Evolutionary conservation across 2,797 vertebrate species (phyloP).

Genomic region (Crax fasciolata): DNA sequence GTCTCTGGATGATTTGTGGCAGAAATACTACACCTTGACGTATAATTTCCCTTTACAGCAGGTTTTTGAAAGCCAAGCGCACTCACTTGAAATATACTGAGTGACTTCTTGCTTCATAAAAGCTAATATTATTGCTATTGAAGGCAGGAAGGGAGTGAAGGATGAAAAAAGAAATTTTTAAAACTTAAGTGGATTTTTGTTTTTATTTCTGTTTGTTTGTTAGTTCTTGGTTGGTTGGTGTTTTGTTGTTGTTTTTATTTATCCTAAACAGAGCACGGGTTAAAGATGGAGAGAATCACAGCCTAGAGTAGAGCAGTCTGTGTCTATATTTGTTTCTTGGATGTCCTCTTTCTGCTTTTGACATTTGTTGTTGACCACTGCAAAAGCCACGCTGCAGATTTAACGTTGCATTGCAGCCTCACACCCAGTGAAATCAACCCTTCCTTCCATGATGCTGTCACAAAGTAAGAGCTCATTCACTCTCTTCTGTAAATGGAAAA

Average conservation of each 20-base stretch:
- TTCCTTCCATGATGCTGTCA: background rate
- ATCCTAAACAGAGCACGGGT: background rate
- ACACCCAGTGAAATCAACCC: background rate
- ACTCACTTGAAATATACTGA: background rate
- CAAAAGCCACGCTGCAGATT: background rate
- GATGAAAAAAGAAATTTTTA: background rate
- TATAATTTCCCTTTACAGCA: slow-evolving; percentile 53
- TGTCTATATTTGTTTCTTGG: background rate
- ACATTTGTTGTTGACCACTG: background rate
- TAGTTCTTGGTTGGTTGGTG: background rate
- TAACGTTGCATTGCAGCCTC: fast-evolving
- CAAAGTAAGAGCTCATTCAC: background rate
- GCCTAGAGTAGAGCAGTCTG: background rate
- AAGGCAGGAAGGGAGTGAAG: background rate
- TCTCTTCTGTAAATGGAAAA: background rate
- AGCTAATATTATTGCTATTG: background rate
- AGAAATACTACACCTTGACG: slow-evolving; percentile 51
- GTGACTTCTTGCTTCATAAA: slow-evolving; percentile 11
- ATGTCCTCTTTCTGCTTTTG: background rate
- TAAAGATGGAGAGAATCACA: background rate
- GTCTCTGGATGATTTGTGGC: slow-evolving; percentile 36
- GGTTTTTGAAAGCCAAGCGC: slow-evolving; percentile 25
- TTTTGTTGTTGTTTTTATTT: background rate
- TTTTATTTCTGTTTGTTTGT: background rate
- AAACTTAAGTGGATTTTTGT: background rate